Percentiles rank a stretch among this genome's conserved stretches.
These are phyloP conservation scores for Rhinolophus sinicus DNA, from an alignment of 2,113 vertebrate species.

Conservation along the genomic window DNA sequence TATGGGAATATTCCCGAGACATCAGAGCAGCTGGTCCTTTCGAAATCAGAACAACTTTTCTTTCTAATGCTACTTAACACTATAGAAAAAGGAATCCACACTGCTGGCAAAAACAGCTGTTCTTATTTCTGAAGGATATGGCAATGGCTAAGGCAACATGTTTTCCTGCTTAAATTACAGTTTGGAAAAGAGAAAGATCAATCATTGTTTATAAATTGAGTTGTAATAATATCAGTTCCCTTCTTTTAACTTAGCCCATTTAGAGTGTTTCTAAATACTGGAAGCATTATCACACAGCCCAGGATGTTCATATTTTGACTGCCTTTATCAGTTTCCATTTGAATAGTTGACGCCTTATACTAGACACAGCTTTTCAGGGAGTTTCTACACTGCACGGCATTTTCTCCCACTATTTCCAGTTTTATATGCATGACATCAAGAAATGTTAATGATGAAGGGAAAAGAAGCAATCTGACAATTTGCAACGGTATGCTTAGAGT, in stretches of 20 bases:
- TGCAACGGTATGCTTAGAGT: background rate
- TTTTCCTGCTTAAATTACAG: conserved; percentile 70
- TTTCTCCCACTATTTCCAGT: background rate
- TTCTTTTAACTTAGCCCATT: conserved; percentile 53
- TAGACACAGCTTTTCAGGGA: background rate
- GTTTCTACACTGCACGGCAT: background rate
- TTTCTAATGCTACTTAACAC: conserved; percentile 56
- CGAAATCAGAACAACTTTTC: conserved; percentile 48
- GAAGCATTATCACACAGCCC: conserved; percentile 20
- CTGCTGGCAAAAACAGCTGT: conserved; percentile 64
- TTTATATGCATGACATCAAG: background rate
- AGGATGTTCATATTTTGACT: conserved; percentile 22
- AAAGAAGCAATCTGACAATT: background rate
- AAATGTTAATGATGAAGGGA: background rate
- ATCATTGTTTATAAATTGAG: conserved; percentile 57
- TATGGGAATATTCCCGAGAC: conserved; percentile 69
- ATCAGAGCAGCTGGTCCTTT: conserved; percentile 69
- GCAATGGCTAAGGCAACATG: background rate
- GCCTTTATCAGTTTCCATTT: conserved; percentile 27
- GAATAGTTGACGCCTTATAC: background rate
- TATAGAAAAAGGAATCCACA: conserved; percentile 1
- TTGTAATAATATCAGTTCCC: background rate
- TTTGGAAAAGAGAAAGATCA: conserved; percentile 58
- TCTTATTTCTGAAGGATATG: conserved; percentile 57
- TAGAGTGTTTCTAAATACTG: conserved; percentile 62